Conservation (phyloP, 2,113 vertebrate genomes). For the Xiphophorus hellerii region DNA sequence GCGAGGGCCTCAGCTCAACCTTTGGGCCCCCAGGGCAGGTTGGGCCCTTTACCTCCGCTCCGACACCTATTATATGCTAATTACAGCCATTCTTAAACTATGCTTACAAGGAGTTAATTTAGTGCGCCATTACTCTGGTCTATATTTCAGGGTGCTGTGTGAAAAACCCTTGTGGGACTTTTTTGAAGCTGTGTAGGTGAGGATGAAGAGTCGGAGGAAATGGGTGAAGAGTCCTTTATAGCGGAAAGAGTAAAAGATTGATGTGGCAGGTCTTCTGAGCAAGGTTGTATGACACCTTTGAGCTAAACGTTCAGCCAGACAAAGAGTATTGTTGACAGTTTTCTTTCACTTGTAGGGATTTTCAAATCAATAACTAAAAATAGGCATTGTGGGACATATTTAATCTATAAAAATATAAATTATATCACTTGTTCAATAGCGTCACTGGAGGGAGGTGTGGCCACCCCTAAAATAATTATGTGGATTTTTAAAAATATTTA, state of each 20-base stretch:
- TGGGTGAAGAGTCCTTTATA: constrained; percentile 71
- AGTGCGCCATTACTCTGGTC: constrained; percentile 88
- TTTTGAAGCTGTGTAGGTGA: constrained; percentile 68
- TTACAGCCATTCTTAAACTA: constrained; percentile 91
- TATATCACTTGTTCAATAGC: background rate
- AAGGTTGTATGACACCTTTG: constrained; percentile 56
- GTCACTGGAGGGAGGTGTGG: background rate
- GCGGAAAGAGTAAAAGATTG: constrained; percentile 42
- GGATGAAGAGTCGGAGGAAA: constrained; percentile 63
- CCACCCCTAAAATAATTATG: background rate
- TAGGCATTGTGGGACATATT: background rate
- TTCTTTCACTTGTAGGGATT: background rate
- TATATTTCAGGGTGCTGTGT: constrained; percentile 85
- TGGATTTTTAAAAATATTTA: background rate
- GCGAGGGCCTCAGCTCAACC: constrained; percentile 86
- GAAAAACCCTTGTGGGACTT: constrained; percentile 62
- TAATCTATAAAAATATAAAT: background rate
- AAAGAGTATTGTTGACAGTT: constrained; percentile 13
- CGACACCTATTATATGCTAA: constrained; percentile 94
- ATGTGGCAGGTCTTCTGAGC: constrained; percentile 38
- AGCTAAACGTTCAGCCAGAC: constrained; percentile 26
- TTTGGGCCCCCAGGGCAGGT: constrained; percentile 80
- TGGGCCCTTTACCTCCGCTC: constrained; percentile 87
- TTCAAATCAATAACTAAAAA: background rate
- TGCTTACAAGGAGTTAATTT: constrained; percentile 97